Evolutionary conservation across 2,797 vertebrate species (phyloP).

Genomic region (Chrysolophus pictus): DNA sequence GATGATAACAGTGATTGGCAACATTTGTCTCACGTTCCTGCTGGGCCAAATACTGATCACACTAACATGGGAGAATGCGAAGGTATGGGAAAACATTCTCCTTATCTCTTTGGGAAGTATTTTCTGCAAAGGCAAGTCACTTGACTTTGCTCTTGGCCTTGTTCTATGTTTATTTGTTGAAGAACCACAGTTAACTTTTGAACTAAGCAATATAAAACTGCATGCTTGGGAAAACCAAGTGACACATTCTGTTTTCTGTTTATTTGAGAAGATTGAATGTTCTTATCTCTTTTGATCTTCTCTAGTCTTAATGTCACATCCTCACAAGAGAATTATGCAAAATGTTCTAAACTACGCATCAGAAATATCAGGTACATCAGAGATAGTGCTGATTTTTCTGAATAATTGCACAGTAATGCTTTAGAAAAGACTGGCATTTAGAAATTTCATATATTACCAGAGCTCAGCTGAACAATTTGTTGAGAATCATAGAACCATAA

Average conservation of each 20-base stretch:
- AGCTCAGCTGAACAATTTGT: background rate
- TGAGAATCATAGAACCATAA: background rate
- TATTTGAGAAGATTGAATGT: background rate
- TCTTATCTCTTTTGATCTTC: background rate
- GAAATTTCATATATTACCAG: background rate
- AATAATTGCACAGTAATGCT: background rate
- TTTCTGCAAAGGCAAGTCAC: background rate
- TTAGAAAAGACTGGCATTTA: background rate
- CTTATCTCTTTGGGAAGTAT: conserved; percentile 12
- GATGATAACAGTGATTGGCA: conserved; percentile 82
- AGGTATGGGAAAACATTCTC: conserved; percentile 77
- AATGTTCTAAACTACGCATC: background rate
- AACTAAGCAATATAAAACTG: conserved; percentile 29
- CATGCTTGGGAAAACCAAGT: background rate
- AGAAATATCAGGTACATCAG: background rate
- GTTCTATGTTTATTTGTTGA: background rate
- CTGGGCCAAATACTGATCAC: conserved; percentile 86
- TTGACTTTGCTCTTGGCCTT: background rate
- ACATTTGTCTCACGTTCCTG: conserved; percentile 61
- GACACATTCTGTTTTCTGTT: background rate
- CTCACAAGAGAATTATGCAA: background rate
- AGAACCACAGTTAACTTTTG: conserved; percentile 32
- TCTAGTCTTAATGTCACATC: background rate
- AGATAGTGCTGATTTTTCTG: background rate
- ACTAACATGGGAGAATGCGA: conserved; percentile 87